Evolutionary conservation across 2,113 vertebrate species (phyloP).

Genomic region (Mustelus asterias): DNA sequence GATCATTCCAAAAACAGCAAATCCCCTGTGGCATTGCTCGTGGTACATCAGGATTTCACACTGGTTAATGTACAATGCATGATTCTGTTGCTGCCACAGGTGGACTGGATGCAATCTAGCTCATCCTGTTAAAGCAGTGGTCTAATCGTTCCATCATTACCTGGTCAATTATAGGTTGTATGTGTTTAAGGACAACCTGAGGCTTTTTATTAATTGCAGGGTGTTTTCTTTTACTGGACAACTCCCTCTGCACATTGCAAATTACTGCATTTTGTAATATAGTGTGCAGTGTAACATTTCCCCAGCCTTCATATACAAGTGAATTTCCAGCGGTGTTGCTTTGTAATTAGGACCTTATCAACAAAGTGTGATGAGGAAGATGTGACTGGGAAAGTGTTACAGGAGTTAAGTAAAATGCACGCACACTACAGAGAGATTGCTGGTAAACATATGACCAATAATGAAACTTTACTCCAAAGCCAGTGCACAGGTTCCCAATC

Average conservation of each 20-base stretch:
- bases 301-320: background rate
- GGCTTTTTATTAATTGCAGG: background rate
- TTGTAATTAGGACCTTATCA: background rate
- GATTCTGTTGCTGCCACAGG: background rate
- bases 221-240: background rate
- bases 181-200: background rate
- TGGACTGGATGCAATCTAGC: background rate
- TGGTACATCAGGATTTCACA: background rate
- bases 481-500: background rate
- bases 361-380: background rate
- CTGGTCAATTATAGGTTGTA: background rate
- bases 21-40: background rate
- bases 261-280: background rate
- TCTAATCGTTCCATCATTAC: background rate
- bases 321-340: background rate
- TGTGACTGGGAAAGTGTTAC: background rate
- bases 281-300: background rate
- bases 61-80: background rate
- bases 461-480: background rate
- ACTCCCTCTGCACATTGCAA: background rate
- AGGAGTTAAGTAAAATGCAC: background rate
- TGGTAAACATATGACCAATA: background rate
- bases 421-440: background rate
- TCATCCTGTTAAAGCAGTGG: background rate
- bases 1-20: background rate